Conservation (phyloP, 2,888 invertebrate species). For the Phaedon cochleariae region DNA sequence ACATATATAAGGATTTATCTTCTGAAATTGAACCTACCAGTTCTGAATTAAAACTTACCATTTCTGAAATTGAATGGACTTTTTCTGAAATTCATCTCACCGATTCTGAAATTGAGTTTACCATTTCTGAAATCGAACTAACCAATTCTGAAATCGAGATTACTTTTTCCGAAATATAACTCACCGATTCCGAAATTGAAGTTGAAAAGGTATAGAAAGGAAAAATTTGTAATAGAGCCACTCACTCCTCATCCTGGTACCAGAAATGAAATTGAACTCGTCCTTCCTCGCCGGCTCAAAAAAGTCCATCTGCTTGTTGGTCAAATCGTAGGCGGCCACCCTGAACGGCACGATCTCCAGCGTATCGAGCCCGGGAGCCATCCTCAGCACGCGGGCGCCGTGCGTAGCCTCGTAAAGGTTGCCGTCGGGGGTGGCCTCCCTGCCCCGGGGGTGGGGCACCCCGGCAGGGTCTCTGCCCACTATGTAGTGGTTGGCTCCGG, state of each 20-base stretch:
- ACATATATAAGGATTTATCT: no score
- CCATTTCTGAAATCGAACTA: slow-evolving; percentile 94
- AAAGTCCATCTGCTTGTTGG: slow-evolving; percentile 85
- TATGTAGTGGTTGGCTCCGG: slow-evolving; percentile 97
- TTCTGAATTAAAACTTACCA: no score
- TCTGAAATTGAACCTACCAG: no score
- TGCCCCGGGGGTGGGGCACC: slow-evolving; percentile 84
- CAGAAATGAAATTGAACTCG: slow-evolving; percentile 95
- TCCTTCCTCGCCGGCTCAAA: slow-evolving; percentile 87
- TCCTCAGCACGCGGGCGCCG: slow-evolving; percentile 86
- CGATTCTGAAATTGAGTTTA: no score
- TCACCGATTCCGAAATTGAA: no score
- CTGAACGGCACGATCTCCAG: slow-evolving; percentile 96
- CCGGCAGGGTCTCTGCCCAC: slow-evolving; percentile 98
- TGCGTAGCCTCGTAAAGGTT: slow-evolving; percentile 93
- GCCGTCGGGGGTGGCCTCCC: slow-evolving; percentile 66
- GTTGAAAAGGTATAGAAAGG: no score
- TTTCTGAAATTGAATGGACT: no score
- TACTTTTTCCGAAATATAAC: no score
- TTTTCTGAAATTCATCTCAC: no score
- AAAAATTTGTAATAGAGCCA: background rate
- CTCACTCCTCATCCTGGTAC: slow-evolving; percentile 87
- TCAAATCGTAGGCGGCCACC: slow-evolving; percentile 96
- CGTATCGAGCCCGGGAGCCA: slow-evolving; percentile 89
- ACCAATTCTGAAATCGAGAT: no score